A percentile compares a stretch with the other conserved stretches of the same genome.
phyloP scores from a whole-genome alignment of 2,797 vertebrate genomes.

The Notolabrus celidotus region DNA sequence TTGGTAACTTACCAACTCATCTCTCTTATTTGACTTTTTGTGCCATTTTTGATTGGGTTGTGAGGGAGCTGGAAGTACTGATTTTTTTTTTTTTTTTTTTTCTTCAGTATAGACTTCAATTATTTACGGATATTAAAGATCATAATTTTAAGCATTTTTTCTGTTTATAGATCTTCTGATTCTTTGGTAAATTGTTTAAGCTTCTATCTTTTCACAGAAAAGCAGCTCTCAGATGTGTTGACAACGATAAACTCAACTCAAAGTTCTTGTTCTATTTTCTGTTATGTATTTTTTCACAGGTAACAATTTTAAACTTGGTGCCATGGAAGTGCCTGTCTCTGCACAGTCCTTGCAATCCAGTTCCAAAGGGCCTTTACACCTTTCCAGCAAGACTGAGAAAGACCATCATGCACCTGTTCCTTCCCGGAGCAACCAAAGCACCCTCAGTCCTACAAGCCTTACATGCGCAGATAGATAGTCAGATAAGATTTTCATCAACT shows the following conservation, averaged over 20 bases:
- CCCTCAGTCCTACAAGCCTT: not conserved
- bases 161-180: too few relatives aligned
- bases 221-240: not conserved
- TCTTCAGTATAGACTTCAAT: too few relatives aligned
- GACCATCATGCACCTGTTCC: not conserved
- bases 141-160: not conserved
- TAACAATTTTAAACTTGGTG: conserved; percentile 71
- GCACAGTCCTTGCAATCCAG: conserved; percentile 12
- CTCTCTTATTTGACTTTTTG: too few relatives aligned
- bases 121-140: not conserved
- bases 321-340: conserved; percentile 38
- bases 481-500: conserved; percentile 51
- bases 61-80: not conserved
- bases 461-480: not conserved
- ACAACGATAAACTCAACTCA: not conserved
- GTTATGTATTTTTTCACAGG: conserved; percentile 72
- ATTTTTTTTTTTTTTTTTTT: not conserved
- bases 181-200: too few relatives aligned
- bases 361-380: not conserved
- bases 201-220: not conserved
- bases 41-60: too few relatives aligned
- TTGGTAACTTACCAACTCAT: conserved; percentile 84
- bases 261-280: not conserved
- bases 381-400: not conserved
- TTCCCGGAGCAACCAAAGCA: not conserved